Percentiles rank a stretch among this genome's conserved stretches.
Conservation (phyloP, 1,140 invertebrate species). For the Diorhabda sublineata region DNA sequence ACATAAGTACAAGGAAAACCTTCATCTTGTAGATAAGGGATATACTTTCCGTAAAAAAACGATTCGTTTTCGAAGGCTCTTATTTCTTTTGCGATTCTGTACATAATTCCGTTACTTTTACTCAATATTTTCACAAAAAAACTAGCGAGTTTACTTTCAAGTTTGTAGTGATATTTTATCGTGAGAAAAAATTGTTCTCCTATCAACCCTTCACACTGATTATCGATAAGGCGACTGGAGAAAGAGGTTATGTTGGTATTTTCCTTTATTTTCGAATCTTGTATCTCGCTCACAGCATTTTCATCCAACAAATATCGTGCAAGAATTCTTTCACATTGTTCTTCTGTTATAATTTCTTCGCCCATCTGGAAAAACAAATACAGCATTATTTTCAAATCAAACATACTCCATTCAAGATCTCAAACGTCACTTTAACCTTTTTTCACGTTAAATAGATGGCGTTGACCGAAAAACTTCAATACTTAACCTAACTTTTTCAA, state of each 20-base stretch:
- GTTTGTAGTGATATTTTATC: constrained; percentile 18
- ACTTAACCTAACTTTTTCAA: too few relatives aligned
- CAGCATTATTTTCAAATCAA: too few relatives aligned
- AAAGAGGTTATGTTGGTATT: too few relatives aligned
- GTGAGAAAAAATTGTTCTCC: constrained; percentile 25
- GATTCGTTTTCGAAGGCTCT: constrained; percentile 31
- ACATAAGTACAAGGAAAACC: constrained; percentile 22
- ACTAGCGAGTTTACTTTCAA: constrained; percentile 2
- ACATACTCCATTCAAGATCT: too few relatives aligned
- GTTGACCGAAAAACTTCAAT: too few relatives aligned
- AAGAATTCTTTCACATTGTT: neutral
- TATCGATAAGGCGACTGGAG: neutral
- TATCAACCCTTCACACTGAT: constrained; percentile 24
- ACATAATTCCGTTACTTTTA: constrained; percentile 16
- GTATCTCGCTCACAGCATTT: too few relatives aligned
- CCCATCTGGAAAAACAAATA: too few relatives aligned
- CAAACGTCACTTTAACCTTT: too few relatives aligned
- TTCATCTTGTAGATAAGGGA: constrained; percentile 16
- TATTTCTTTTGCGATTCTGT: constrained; percentile 18
- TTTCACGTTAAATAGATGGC: too few relatives aligned
- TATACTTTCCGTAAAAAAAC: constrained; percentile 21
- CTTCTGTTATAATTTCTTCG: neutral
- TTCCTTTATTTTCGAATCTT: too few relatives aligned
- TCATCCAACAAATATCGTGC: neutral
- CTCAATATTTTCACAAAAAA: constrained; percentile 32